Percentiles rank a stretch among this genome's conserved stretches.
Conservation (phyloP, 64 coral and sea anemone species). For the Pocillopora verrucosa region DNA sequence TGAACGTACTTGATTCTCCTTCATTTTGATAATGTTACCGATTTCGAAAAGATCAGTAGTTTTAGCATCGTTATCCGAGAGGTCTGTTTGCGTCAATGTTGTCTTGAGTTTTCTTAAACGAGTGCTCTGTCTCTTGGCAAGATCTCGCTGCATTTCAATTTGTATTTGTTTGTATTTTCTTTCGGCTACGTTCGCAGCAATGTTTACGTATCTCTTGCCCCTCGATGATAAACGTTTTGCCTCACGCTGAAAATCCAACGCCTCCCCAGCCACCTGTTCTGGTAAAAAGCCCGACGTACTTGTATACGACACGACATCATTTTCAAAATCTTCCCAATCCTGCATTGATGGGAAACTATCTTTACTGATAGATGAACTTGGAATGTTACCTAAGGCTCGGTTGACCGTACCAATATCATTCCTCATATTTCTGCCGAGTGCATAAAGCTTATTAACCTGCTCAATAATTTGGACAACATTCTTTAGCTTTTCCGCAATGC, state of each 20-base stretch:
- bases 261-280: conserved; percentile 40
- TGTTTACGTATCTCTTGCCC: conserved; percentile 51
- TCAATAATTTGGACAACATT: conserved; percentile 42
- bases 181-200: conserved; percentile 44
- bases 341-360: conserved; percentile 52
- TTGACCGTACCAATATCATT: conserved; percentile 60
- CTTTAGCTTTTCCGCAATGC: conserved; percentile 46
- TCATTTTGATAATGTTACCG: conserved; percentile 61
- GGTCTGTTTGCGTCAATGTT: conserved; percentile 14
- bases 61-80: conserved; percentile 32
- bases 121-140: conserved; percentile 43
- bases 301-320: conserved; percentile 32
- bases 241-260: conserved; percentile 47
- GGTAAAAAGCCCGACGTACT: conserved; percentile 23
- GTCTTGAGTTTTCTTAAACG: conserved; percentile 39
- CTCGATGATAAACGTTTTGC: conserved; percentile 50
- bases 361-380: conserved; percentile 22
- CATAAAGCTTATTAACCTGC: conserved; percentile 44
- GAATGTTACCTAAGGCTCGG: conserved; percentile 51
- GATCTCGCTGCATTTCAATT: conserved; percentile 60
- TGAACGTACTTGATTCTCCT: conserved; percentile 52
- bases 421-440: conserved; percentile 39
- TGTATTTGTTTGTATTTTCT: conserved; percentile 54
- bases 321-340: conserved; percentile 55
- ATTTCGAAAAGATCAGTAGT: conserved; percentile 49